Evolutionary conservation across 2,888 invertebrate species (phyloP), one percentile per base, ranked within the genome.

Genomic region (Allophyes oxyacanthae): DNA sequence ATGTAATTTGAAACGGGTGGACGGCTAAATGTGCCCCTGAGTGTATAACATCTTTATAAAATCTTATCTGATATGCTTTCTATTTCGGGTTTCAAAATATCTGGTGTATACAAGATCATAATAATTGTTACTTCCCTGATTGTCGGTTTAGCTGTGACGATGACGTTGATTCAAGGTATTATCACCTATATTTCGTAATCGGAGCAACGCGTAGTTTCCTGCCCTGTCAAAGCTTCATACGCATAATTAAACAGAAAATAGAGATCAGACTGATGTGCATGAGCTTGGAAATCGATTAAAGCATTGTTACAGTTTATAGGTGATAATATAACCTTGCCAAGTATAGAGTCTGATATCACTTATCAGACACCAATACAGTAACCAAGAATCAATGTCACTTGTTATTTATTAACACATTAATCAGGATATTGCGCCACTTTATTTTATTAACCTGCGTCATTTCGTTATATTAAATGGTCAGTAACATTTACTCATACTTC

Each of bases 51-150:
- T 65, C 59, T 64, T 63, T 61, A 69, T 68, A 77, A 78, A 72
- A 77, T 69, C 63, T 67, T 72, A 68, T 67, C 26, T 77, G 77
- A 82, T 79, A 80, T 77, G 81, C 77, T 65, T 72, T 61, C 60
- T 60, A 69, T 69, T 64, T 57, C 64, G 58, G 68, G 52, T 62
- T 69, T 69, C 41, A 59, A 64, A 55, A 40, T 54, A 43, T 61
- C 48, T 42, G 60, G 44, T 67, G 52, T 59, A 43, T 36, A 28
- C 38, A 55, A 52, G 41, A 57, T 46, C 14, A 43, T 20, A 43
- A 45, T 46, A 43, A 44, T 46, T 32, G 26, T 41, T 37, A 40
- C 11, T 55, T 53, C 25, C 25, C 50, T 13, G 33, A 38, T 40
- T 42, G 8, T 36, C 30, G 8, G 40, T 49, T 41, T 33, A 34